phyloP scores from a whole-genome alignment of 2,113 vertebrate genomes.

The Xiphophorus hellerii region DNA sequence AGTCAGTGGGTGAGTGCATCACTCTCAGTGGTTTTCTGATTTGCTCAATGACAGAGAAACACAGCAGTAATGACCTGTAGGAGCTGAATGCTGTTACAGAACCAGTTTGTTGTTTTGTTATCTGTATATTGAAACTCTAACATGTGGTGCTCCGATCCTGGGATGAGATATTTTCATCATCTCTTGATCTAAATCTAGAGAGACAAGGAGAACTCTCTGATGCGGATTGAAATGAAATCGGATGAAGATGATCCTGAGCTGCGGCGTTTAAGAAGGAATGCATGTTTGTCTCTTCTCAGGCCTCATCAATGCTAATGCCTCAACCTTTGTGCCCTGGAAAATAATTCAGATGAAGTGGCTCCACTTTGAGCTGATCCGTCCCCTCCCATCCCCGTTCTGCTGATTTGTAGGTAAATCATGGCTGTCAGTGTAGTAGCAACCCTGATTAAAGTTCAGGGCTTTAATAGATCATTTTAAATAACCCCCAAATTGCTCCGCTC shows the following conservation, averaged over 20 bases:
- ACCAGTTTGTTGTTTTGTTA: neutral
- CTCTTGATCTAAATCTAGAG: neutral
- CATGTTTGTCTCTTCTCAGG: conserved; percentile 39
- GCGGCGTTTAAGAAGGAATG: conserved; percentile 45
- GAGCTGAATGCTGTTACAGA: conserved; percentile 60
- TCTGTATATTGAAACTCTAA: conserved; percentile 53
- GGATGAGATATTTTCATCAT: conserved; percentile 9
- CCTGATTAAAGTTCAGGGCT: conserved; percentile 98
- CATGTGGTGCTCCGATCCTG: conserved; percentile 33
- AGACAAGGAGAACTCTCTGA: conserved; percentile 37
- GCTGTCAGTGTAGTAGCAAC: conserved; percentile 92
- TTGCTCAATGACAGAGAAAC: conserved; percentile 58
- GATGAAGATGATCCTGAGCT: conserved; percentile 23
- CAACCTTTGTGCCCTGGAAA: conserved; percentile 35
- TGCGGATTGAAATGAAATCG: conserved; percentile 32
- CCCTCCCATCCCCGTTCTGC: conserved; percentile 78
- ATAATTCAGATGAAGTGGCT: conserved; percentile 80
- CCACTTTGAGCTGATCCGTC: conserved; percentile 67
- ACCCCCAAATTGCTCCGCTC: conserved; percentile 89
- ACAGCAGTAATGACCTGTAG: conserved; percentile 71
- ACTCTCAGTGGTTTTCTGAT: conserved; percentile 65
- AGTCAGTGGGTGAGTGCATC: conserved; percentile 67
- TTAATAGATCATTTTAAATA: conserved; percentile 99
- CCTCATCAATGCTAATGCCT: conserved; percentile 53
- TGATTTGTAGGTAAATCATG: conserved; percentile 87